Base-by-base conservation (phyloP, 2,797 vertebrate genomes). In the Zenarchopterus dispar region DNA sequence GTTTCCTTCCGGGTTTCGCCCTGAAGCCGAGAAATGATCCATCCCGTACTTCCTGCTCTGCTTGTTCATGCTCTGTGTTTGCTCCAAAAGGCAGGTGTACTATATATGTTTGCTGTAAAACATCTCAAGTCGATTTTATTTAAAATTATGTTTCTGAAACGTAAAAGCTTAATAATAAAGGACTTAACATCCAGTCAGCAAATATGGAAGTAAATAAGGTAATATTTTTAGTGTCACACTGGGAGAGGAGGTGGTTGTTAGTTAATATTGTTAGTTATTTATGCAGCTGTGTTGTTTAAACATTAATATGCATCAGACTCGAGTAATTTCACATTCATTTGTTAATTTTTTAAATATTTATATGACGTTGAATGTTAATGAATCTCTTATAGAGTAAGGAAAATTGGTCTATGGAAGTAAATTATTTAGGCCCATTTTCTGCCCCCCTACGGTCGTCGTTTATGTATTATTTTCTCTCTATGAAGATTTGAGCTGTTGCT, bases 381-480 rank as follows among this genome's bases (percentile, higher is more conserved):
- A 23, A 41, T 50, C 21, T 63, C 22, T 49, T 17, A 60, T 61
- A 39, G 43, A 3, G 17, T 19, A 33, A 56, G 24, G 16, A 39
- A 64, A 45, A 70, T n/a, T 0, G 8, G 45, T 41, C 2, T 47
- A 21, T 13, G 17, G 22, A 55, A 55, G 2, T 6, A 41, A 26
- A 46, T 15, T 36, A 26, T 53, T 44, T 45, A 28, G n/a, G 50
- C 0, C 13, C 13, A 2, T 15, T 39, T 39, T 39, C 33, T 36
- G 33, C 9, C 0, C 11, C 1, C 44, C 11, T 61, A 28, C 51
- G 22, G 10, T 64, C 33, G 21, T 51, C 59, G 8, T 73, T 80
- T 74, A 59, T 78, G 81, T 21, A 8, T 33, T 39, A 39, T 0
- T 11, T 17, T 60, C 6, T 51, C 21, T 74, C n/a, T 72, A n/a